phyloP scores from a whole-genome alignment of 2,888 invertebrate species.

The Metallyticus violacea region DNA sequence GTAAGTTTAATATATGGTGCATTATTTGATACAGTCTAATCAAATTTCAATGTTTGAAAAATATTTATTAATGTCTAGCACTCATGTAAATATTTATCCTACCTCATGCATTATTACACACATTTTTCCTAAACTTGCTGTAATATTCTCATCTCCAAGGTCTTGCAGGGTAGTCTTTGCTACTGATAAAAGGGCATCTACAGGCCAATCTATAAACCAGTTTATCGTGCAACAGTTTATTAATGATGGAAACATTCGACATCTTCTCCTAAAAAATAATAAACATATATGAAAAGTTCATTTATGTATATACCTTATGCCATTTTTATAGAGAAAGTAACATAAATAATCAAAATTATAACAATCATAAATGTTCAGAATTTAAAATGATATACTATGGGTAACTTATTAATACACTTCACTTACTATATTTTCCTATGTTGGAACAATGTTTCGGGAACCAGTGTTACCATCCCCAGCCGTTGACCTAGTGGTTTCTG shows the following conservation, averaged over 20 bases:
- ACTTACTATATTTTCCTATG: too few relatives aligned
- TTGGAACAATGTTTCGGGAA: too few relatives aligned
- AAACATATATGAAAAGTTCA: background rate
- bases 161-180: slow-evolving; percentile 68
- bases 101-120: slow-evolving; percentile 73
- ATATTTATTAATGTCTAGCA: background rate
- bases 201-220: slow-evolving; percentile 92
- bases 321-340: too few relatives aligned
- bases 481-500: too few relatives aligned
- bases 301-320: too few relatives aligned
- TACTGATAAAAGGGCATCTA: slow-evolving; percentile 80
- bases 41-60: background rate
- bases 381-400: too few relatives aligned
- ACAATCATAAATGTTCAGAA: too few relatives aligned
- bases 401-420: too few relatives aligned
- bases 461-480: too few relatives aligned
- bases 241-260: slow-evolving; percentile 91
- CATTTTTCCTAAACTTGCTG: slow-evolving; percentile 56
- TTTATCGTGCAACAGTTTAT: slow-evolving; percentile 92
- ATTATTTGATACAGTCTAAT: background rate
- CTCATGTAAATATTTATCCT: slow-evolving; percentile 21
- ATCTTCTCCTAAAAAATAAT: slow-evolving; percentile 61
- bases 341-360: too few relatives aligned
- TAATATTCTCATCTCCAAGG: slow-evolving; percentile 52
- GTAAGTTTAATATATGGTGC: background rate